Evolutionary conservation across 2,113 vertebrate genomes (phyloP).

Genomic region (Ellobius talpinus): DNA sequence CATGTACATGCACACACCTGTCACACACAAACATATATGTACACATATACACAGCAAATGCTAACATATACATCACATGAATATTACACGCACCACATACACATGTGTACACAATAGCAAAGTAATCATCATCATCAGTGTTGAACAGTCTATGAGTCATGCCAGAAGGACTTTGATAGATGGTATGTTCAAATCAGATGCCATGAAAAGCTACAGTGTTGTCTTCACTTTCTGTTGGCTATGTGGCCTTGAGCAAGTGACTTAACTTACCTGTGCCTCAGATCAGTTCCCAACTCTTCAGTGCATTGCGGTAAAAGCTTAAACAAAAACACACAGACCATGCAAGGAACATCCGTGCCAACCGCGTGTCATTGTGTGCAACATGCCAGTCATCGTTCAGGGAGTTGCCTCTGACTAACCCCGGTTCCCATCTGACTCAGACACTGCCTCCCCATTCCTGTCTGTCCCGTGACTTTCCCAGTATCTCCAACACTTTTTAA

Average conservation of each 20-base stretch:
- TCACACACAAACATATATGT: not conserved
- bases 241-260: not conserved
- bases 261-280: not conserved
- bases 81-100: not conserved
- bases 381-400: rapidly evolving
- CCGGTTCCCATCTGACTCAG: not conserved
- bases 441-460: not conserved
- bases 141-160: not conserved
- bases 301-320: not conserved
- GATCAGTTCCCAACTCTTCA: not conserved
- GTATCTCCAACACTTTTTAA: not conserved
- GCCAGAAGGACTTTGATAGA: too few relatives aligned
- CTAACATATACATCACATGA: not conserved
- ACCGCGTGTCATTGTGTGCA: rapidly evolving
- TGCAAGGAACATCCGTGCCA: too few relatives aligned
- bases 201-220: not conserved
- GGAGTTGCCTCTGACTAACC: not conserved
- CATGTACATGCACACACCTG: not conserved
- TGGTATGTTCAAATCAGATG: not conserved
- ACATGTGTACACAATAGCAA: not conserved
- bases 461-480: not conserved
- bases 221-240: not conserved
- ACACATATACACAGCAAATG: not conserved
- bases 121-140: not conserved
- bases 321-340: not conserved